Percentiles rank a stretch among this genome's conserved stretches.
Evolutionary conservation across 1,140 invertebrate species (phyloP).

Genomic region (Drosophila mauritiana): DNA sequence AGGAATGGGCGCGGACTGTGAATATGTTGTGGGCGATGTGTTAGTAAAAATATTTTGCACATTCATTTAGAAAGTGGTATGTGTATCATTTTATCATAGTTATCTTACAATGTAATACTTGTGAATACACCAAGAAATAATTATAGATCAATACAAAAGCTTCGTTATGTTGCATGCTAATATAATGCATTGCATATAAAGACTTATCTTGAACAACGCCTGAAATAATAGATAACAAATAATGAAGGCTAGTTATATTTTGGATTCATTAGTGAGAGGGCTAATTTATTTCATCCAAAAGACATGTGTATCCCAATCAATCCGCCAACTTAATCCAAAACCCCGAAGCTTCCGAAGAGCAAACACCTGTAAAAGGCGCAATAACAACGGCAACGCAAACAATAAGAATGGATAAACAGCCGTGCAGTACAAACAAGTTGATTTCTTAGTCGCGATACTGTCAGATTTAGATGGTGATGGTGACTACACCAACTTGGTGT

Average conservation of each 20-base stretch:
- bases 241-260: too few species aligned
- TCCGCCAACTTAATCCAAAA: conserved; percentile 14
- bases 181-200: too few species aligned
- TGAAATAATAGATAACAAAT: too few species aligned
- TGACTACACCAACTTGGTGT: conserved; percentile 39
- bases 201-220: too few species aligned
- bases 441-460: conserved; percentile 58
- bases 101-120: too few species aligned
- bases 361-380: conserved; percentile 33
- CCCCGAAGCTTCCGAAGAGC: conserved; percentile 23
- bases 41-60: neutral
- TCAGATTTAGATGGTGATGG: conserved; percentile 40
- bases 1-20: neutral
- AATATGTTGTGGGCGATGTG: neutral
- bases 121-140: too few species aligned
- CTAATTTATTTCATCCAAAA: too few species aligned
- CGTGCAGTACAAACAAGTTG: conserved; percentile 32
- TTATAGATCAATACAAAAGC: too few species aligned
- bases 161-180: too few species aligned
- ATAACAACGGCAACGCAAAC: conserved; percentile 28
- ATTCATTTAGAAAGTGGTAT: neutral
- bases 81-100: too few species aligned
- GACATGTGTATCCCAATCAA: neutral
- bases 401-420: conserved; percentile 47
- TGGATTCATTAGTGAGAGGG: too few species aligned